Evolutionary conservation across 1,140 invertebrate species (phyloP).

Genomic region (Pseudoatta argentina): DNA sequence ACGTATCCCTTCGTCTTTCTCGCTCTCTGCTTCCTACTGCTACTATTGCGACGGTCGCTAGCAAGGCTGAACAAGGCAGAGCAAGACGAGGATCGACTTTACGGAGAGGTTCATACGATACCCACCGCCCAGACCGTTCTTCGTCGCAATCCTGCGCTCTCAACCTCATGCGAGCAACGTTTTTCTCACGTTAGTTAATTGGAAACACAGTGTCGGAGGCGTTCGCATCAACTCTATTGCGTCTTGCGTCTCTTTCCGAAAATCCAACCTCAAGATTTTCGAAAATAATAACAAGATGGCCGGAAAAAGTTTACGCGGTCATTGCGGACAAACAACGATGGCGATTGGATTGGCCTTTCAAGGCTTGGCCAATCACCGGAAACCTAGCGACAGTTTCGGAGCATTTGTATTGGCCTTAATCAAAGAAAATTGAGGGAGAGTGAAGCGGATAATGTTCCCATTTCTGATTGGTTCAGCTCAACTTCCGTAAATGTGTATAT

Average conservation of each 20-base stretch:
- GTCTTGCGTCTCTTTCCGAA: conserved; percentile 61
- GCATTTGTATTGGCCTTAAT: too few relatives aligned
- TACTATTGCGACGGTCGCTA: conserved; percentile 70
- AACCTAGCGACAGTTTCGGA: conserved; percentile 46
- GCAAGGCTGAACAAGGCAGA: conserved; percentile 5
- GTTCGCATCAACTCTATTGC: background rate
- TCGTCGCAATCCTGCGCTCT: conserved; percentile 74
- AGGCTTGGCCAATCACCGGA: conserved; percentile 71
- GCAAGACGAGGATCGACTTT: conserved; percentile 44
- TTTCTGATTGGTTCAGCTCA: too few relatives aligned
- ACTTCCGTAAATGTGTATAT: too few relatives aligned
- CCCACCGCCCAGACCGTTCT: conserved; percentile 80
- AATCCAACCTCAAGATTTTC: conserved; percentile 82
- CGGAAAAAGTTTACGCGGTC: conserved; percentile 77
- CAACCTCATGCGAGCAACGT: conserved; percentile 79
- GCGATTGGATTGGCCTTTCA: conserved; percentile 71
- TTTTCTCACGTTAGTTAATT: conserved; percentile 35
- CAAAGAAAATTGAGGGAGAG: too few relatives aligned
- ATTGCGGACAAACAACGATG: conserved; percentile 78
- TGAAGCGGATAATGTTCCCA: too few relatives aligned
- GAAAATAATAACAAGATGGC: conserved; percentile 85
- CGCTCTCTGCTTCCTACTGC: conserved; percentile 43
- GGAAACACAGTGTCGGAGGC: conserved; percentile 50
- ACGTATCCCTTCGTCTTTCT: conserved; percentile 59
- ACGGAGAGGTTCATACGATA: conserved; percentile 67